Base-by-base conservation (phyloP, 2,888 invertebrate genomes). In the Vanessa cardui region DNA sequence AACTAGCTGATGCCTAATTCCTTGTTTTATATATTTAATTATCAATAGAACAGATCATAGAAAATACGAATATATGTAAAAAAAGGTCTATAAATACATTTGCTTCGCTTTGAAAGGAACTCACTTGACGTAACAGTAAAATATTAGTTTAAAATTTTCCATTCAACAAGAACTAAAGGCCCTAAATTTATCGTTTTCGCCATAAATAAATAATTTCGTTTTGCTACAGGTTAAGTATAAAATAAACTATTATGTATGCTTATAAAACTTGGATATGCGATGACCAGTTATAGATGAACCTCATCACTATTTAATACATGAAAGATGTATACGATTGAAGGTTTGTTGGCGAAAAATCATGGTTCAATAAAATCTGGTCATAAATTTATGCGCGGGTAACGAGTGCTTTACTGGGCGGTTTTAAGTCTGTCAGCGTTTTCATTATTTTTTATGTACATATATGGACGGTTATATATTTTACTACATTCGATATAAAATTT, bases 161-260 rank as follows among this genome's bases (percentile, higher is more conserved):
- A 52, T 26, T 26, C 16, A 52, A 49, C 26, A 6, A n/a, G 16
- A 31, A 54, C 12, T 26, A 2, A 16, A 15, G 15, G 16, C 52
- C n/a, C 26, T 31, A 54, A 54, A 52, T 52, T 52, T 54, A 54
- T 26, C 31, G 31, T 31, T 39, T 9, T 12, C 9, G 39, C 16
- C 5, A 31, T 16, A 31, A 6, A 54, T 54, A 54, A 54, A 54
- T 31, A 31, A 49, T 49, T 49, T 49, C 7, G 18, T 49, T 54
- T 63, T 46, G 66, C 68, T 70, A 69, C 70, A 73, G 73, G 75
- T 79, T 52, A 79, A 73, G 73, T 70, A 74, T 72, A 69, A 77
- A 74, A 72, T 78, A 78, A 74, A 75, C 74, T 73, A 72, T 66
- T 63, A 64, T 45, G 66, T 52, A 54, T 26, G 66, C 59, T 65